Percentiles rank a stretch among this genome's conserved stretches.
These are phyloP conservation scores for Drosophila mauritiana DNA, from an alignment of 1,140 invertebrate species.

Conservation along the genomic window DNA sequence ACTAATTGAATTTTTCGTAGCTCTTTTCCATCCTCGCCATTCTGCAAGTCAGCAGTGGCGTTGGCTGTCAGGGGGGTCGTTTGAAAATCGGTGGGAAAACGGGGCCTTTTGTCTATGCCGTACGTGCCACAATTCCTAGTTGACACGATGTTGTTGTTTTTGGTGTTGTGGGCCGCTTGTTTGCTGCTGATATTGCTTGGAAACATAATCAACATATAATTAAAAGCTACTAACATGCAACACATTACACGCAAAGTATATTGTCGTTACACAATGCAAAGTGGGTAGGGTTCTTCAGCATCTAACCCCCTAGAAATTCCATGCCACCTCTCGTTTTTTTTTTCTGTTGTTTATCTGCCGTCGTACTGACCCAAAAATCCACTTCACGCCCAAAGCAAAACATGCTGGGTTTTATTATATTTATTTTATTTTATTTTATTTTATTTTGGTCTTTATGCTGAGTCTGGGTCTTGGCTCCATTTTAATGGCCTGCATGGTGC, in stretches of 20 bases:
- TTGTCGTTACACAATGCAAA: conserved; percentile 60
- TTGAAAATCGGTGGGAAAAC: conserved; percentile 1
- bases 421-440: conserved; percentile 42
- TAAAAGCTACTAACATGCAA: conserved; percentile 81
- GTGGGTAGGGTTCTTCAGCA: conserved; percentile 10
- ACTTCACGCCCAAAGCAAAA: conserved; percentile 51
- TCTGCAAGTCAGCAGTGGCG: conserved; percentile 49
- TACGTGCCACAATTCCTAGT: conserved; percentile 69
- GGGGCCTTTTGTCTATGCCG: conserved; percentile 46
- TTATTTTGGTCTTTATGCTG: conserved; percentile 45
- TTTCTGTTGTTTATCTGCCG: conserved; percentile 11
- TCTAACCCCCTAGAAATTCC: conserved; percentile 13
- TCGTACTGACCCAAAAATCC: conserved; percentile 70
- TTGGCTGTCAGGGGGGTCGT: background rate
- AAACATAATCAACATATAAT: conserved; percentile 82
- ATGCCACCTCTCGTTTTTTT: background rate
- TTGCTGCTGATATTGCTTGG: conserved; percentile 58
- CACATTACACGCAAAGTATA: conserved; percentile 78
- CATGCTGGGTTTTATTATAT: conserved; percentile 39
- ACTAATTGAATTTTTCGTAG: conserved; percentile 79
- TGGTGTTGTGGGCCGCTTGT: conserved; percentile 7
- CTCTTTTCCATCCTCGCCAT: conserved; percentile 36
- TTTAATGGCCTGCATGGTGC: conserved; percentile 63
- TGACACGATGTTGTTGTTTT: conserved; percentile 35
- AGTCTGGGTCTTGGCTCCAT: conserved; percentile 56